Conservation (phyloP, 2,113 vertebrate genomes). For the Daubentonia madagascariensis region DNA sequence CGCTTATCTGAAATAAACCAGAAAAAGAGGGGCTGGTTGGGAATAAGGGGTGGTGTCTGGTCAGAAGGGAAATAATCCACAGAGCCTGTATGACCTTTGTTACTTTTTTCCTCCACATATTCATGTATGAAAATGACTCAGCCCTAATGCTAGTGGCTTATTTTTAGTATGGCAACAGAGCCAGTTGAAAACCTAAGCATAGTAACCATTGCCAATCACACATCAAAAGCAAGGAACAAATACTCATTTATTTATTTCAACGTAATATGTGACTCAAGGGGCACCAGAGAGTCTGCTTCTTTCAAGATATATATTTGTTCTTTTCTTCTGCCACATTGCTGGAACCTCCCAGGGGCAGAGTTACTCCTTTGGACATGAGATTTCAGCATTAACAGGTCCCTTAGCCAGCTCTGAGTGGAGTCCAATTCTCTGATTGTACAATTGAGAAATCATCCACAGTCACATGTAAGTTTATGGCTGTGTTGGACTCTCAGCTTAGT, state of each 20-base stretch:
- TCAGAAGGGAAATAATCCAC: conserved; percentile 49
- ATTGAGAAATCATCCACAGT: not conserved
- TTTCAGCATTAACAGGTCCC: not conserved
- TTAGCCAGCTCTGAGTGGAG: not conserved
- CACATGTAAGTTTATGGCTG: not conserved
- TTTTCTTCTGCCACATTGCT: not conserved
- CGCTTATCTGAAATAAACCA: conserved; percentile 50
- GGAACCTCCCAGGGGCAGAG: not conserved
- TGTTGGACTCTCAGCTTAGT: not conserved
- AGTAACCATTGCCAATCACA: not conserved
- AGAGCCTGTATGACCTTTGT: conserved; percentile 60
- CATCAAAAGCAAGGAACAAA: not conserved
- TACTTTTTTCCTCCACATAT: conserved; percentile 53
- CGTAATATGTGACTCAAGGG: conserved; percentile 16
- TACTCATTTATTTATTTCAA: not conserved
- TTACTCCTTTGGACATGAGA: not conserved
- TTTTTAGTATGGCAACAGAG: conserved; percentile 61
- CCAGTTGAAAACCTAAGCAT: conserved; percentile 41
- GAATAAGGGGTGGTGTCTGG: conserved; percentile 14
- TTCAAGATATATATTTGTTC: not conserved
- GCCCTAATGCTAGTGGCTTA: conserved; percentile 33
- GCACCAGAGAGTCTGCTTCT: not conserved
- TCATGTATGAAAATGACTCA: conserved; percentile 70
- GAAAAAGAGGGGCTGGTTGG: not conserved
- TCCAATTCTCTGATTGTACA: not conserved